Base-by-base conservation (phyloP, 2,888 invertebrate species). In the Cataglyphis cursor region DNA sequence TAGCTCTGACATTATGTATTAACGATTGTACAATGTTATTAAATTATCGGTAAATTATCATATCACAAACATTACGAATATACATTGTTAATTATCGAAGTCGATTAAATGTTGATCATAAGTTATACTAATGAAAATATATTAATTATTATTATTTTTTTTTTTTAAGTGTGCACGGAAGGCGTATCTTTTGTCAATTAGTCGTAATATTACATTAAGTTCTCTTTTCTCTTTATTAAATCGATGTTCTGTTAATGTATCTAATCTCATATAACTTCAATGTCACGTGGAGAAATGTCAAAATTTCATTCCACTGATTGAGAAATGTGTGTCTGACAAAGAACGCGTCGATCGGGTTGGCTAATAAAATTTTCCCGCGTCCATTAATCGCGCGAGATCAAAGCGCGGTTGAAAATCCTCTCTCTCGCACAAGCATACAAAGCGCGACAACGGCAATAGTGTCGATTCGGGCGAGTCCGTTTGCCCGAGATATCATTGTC, bases 361-460 rank as follows among this genome's bases (percentile, higher is more conserved):
- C 59, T 80, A 70, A 80, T 59, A 24, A 70, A 80, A 38, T 80
- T 80, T 44, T 44, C 72, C 35, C 35, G 24, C 78, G 54, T 80
- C 35, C 70, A 59, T 70, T 70, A 80, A 70, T 51, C 59, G 41
- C 44, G 78, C 59, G 59, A 70, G 78, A 80, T 80, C 78, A 80
- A 80, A 80, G 78, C 51, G 38, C 24, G 74, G 44, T 44, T 21
- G 9, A 66, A 59, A 15, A 31, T 10, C 21, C 70, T 59, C 54
- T 59, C 54, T 9, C 4, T 41, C 57, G 21, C 10, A n/a, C 9
- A 4, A 24, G 57, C n/a, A 35, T 8, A 66, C 41, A 38, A 51
- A 28, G 57, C 41, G 35, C 38, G 57, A 41, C 57, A 15, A 35
- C 8, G 3, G 51, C 64, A 0, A 0, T 8, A 2, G 51, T 2